Conservation (phyloP, 2,797 vertebrate genomes). For the Ceyx erithaca region DNA sequence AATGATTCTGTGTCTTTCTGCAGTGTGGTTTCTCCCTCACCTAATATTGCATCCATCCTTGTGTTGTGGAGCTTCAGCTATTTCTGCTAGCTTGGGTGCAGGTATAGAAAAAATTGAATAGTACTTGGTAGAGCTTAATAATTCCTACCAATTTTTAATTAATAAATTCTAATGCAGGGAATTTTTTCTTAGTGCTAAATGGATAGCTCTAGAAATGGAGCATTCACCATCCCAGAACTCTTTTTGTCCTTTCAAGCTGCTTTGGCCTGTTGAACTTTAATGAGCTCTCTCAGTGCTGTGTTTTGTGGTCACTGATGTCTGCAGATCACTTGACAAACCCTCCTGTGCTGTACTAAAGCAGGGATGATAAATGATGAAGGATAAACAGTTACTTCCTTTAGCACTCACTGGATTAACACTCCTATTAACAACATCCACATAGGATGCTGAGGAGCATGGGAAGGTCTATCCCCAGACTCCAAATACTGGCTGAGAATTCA, state of each 20-base stretch:
- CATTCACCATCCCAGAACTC: not conserved
- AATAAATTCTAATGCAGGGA: not conserved
- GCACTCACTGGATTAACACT: not conserved
- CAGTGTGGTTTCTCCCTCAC: fast-evolving
- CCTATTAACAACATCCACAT: not conserved
- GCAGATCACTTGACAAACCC: not conserved
- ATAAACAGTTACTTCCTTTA: slow-evolving; percentile 10
- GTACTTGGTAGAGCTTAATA: not conserved
- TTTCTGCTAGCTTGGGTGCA: not conserved
- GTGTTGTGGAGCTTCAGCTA: not conserved
- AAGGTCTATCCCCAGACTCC: not conserved
- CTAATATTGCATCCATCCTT: not conserved
- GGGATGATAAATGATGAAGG: not conserved
- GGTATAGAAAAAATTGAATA: not conserved
- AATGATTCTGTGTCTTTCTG: not conserved
- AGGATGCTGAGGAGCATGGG: not conserved
- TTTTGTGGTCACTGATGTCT: not conserved
- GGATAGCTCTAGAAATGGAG: not conserved
- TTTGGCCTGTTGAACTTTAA: not conserved
- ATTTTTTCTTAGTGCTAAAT: not conserved
- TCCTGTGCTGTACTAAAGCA: not conserved
- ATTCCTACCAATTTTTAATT: not conserved
- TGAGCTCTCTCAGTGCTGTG: not conserved
- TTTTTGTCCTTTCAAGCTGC: not conserved
- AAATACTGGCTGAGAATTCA: not conserved